These are phyloP conservation scores for Sebastes melanostomus DNA, from an alignment of 2,797 vertebrate genomes.

Conservation along the genomic window DNA sequence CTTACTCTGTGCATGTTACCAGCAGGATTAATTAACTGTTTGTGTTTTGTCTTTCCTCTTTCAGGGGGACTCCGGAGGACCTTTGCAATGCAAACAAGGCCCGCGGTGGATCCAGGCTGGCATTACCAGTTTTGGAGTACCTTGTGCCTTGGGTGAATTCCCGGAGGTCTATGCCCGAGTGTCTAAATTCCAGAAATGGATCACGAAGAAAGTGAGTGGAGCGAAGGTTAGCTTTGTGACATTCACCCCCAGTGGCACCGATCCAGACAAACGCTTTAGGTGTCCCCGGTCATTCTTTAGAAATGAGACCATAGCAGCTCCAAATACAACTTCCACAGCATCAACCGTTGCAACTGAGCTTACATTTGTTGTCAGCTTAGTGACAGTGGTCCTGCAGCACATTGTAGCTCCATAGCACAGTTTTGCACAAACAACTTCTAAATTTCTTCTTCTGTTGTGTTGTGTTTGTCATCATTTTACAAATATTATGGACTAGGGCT, in stretches of 20 bases:
- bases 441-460: neutral
- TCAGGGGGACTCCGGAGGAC: conserved; percentile 80
- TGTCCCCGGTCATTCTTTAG: conserved; percentile 23
- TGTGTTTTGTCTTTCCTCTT: neutral
- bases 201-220: conserved; percentile 30
- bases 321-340: neutral
- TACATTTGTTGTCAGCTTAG: neutral
- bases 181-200: conserved; percentile 70
- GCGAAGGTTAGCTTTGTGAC: conserved; percentile 44
- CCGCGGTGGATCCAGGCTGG: conserved; percentile 73
- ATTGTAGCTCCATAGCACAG: neutral
- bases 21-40: neutral
- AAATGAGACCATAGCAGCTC: neutral
- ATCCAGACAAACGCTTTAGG: conserved; percentile 51
- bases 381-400: neutral
- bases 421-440: neutral
- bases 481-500: neutral
- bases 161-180: conserved; percentile 76
- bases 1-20: neutral
- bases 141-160: conserved; percentile 52
- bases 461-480: neutral
- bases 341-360: neutral
- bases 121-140: conserved; percentile 69
- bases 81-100: conserved; percentile 69
- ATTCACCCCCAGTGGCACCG: conserved; percentile 37